Evolutionary conservation across 2,113 vertebrate species (phyloP).

Genomic region (Poeciliopsis retropinna): DNA sequence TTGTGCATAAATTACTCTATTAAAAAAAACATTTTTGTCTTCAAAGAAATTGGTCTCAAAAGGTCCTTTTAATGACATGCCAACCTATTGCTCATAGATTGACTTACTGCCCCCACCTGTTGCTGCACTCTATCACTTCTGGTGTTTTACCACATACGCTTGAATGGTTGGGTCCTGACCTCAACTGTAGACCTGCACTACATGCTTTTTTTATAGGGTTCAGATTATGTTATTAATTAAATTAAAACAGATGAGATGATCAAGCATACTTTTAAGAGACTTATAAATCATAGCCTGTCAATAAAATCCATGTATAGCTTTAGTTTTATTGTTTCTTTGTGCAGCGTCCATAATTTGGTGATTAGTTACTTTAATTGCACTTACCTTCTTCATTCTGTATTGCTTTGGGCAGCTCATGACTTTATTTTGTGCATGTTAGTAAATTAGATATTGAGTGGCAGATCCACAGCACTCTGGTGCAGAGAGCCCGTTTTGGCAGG

Average conservation of each 20-base stretch:
- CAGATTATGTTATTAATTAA: background rate
- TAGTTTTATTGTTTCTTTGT: background rate
- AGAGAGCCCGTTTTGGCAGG: constrained; percentile 37
- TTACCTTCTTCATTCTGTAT: background rate
- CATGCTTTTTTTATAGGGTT: background rate
- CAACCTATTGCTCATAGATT: background rate
- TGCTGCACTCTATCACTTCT: background rate
- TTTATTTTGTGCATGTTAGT: constrained; percentile 31
- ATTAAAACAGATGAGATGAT: background rate
- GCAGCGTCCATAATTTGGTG: background rate
- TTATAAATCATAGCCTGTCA: background rate
- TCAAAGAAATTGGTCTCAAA: too few species aligned
- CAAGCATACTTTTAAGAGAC: background rate
- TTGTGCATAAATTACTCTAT: too few species aligned
- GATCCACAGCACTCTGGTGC: background rate
- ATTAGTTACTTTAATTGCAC: background rate
- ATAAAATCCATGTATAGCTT: background rate
- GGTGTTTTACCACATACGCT: background rate
- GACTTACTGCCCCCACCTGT: background rate
- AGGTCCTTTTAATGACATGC: too few species aligned
- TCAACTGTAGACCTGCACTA: too few species aligned
- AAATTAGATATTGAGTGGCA: constrained; percentile 25
- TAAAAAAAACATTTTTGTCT: too few species aligned
- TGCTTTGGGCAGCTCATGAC: constrained; percentile 7
- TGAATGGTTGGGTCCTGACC: background rate